These are phyloP conservation scores for Tribolium freemani DNA, from an alignment of 2,888 invertebrate species.

Conservation along the genomic window DNA sequence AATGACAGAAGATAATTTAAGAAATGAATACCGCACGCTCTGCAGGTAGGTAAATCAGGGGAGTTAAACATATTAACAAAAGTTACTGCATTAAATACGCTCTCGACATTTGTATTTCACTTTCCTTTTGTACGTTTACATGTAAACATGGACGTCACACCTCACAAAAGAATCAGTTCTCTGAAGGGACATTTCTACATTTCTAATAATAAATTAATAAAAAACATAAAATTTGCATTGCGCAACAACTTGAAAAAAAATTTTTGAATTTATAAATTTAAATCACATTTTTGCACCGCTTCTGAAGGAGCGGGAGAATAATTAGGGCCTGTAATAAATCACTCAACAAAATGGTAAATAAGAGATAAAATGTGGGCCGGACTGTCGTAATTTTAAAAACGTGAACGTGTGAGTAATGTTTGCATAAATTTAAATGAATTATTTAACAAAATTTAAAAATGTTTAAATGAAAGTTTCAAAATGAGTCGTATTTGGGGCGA, in stretches of 20 bases:
- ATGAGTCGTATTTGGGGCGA: no score
- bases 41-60: constrained; percentile 7
- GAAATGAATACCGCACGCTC: constrained; percentile 26
- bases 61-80: constrained; percentile 24
- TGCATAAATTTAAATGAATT: not conserved
- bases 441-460: not conserved
- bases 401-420: not conserved
- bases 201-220: no score
- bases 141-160: not conserved
- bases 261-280: not conserved
- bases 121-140: not conserved
- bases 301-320: not conserved
- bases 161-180: not conserved
- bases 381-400: not conserved
- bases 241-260: no score
- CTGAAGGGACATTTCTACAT: no score
- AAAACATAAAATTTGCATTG: no score
- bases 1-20: constrained; percentile 35
- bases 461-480: not conserved
- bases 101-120: constrained; percentile 7
- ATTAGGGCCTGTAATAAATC: not conserved
- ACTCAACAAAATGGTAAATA: not conserved
- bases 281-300: not conserved
- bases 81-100: constrained; percentile 11
- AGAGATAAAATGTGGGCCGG: not conserved